These are phyloP conservation scores for Pelmatolapia mariae DNA, from an alignment of 2,113 vertebrate species.

Conservation along the genomic window DNA sequence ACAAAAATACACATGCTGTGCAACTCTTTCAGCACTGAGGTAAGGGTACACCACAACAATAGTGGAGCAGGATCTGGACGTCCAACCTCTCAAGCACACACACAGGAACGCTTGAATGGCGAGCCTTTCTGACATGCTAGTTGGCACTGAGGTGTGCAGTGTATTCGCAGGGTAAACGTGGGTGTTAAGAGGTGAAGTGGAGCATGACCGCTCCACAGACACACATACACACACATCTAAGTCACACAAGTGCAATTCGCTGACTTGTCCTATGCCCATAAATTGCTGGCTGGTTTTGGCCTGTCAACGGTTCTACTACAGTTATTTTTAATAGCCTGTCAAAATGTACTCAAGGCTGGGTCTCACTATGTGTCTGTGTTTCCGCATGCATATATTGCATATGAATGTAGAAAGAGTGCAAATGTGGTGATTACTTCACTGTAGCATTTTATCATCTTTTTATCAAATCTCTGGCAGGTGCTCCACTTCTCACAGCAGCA, in stretches of 20 bases:
- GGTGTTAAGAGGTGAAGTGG: conserved; percentile 54
- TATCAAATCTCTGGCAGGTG: conserved; percentile 42
- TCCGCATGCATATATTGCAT: background rate
- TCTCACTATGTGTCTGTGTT: background rate
- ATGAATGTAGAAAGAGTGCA: background rate
- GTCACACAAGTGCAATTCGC: background rate
- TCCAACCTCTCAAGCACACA: background rate
- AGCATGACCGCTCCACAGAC: background rate
- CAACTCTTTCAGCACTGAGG: conserved; percentile 6
- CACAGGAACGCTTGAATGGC: background rate
- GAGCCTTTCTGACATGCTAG: background rate
- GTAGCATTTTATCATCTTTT: conserved; percentile 13
- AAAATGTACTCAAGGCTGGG: background rate
- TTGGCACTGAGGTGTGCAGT: background rate
- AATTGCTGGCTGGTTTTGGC: background rate
- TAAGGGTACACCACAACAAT: conserved; percentile 35
- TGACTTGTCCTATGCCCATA: conserved; percentile 3
- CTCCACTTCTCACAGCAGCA: background rate
- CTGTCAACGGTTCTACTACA: background rate
- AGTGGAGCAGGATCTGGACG: background rate
- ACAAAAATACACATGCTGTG: background rate
- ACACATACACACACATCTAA: background rate
- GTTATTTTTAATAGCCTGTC: background rate
- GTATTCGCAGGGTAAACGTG: conserved; percentile 24
- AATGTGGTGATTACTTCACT: background rate